Evolutionary conservation across 2,888 invertebrate species (phyloP).

Genomic region (Tetragonisca angustula): DNA sequence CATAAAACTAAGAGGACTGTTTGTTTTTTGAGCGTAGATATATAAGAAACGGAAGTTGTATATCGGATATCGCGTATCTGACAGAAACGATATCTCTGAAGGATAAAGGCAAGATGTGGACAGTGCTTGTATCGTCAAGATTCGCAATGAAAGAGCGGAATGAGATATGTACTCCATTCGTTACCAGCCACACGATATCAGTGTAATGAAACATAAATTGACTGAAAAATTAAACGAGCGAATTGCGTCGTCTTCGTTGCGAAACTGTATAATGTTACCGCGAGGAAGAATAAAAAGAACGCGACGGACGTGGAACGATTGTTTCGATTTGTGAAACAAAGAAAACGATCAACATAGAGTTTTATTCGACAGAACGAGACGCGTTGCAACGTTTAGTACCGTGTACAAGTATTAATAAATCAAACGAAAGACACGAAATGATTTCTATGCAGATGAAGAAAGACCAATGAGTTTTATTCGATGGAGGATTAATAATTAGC

Average conservation of each 20-base stretch:
- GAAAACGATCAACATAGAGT: not conserved
- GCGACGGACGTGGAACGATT: not conserved
- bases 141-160: not conserved
- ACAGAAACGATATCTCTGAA: not conserved
- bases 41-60: not conserved
- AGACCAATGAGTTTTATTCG: too few species aligned
- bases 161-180: not conserved
- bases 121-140: not conserved
- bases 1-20: too few species aligned
- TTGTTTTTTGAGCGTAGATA: not conserved
- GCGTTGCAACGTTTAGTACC: not conserved
- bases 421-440: not conserved
- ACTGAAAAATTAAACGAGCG: conserved; percentile 8
- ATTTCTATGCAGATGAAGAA: too few species aligned
- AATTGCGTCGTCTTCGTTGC: not conserved
- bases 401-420: not conserved
- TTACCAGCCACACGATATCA: not conserved
- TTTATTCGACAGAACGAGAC: not conserved
- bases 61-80: conserved; percentile 6
- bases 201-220: not conserved
- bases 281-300: not conserved
- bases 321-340: too few species aligned
- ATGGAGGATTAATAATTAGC: too few species aligned
- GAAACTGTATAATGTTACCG: not conserved
- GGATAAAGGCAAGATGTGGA: conserved; percentile 1